Base-by-base conservation (phyloP, 2,113 vertebrate genomes). In the Aptenodytes forsteri region DNA sequence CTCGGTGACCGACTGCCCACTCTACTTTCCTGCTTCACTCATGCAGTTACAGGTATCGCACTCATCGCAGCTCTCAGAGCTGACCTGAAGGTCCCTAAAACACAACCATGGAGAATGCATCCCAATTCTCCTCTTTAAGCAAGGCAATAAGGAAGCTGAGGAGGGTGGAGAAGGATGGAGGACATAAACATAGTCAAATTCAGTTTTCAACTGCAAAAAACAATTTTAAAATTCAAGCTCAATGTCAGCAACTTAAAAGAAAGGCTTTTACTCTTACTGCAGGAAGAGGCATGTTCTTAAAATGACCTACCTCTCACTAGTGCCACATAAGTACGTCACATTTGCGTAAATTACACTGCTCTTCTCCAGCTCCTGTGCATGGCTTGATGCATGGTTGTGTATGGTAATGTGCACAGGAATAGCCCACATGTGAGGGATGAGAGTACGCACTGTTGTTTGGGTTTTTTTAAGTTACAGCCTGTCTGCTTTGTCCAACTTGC, bases 1-100 rank as follows among this genome's bases (percentile, higher is more conserved):
- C 16, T 20, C 4, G 0, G 1, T 36, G 16, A 25, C 36, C 4
- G 1, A 21, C 22, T 61, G 19, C 52, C 27, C 3, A 1, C 32
- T 49, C 25, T 54, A 0, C 38, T 55, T n/a, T 16, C 25, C 83
- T 73, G 54, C 15, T 44, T 47, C 47, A 4, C 55, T 29, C 13
- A 1, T 2, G 34, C 42, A 83, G 13, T n/a, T 32, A n/a, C 47
- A 46, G 71, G 20, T n/a, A 25, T 32, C 2, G 1, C 42, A 22
- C 29, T 26, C 32, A 20, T 8, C 5, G 38, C 50, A 62, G 67
- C 46, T 38, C 72, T 7, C 12, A 30, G 34, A 62, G 46, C 29
- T 17, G 11, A 55, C 18, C 52, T 66, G 27, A 61, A 72, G n/a
- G 14, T 73, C 23, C 38, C 13, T 55, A 79, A 54, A 86, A 59